Conservation (phyloP, 2,797 vertebrate species). For the Paguma larvata region DNA sequence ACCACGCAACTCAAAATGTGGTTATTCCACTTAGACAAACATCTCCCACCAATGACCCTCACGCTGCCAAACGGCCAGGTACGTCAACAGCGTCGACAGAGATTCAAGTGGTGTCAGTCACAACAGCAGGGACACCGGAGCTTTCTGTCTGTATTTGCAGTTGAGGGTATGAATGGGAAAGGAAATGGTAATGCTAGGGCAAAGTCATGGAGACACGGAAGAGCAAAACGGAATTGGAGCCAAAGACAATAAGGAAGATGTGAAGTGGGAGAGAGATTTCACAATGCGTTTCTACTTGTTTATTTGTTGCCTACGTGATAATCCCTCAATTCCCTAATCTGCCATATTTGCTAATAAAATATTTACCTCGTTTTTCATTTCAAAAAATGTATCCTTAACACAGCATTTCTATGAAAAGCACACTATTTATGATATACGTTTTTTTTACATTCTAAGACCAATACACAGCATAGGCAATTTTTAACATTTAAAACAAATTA, state of each 20-base stretch:
- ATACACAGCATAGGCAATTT: background rate
- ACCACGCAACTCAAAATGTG: background rate
- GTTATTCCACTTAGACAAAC: constrained; percentile 3
- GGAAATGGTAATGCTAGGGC: background rate
- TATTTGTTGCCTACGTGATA: background rate
- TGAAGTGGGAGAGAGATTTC: background rate
- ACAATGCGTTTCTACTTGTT: background rate
- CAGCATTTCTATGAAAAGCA: background rate
- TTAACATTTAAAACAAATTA: constrained; percentile 31
- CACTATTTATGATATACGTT: background rate
- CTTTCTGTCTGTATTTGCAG: background rate
- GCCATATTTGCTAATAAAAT: background rate
- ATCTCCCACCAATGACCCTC: background rate
- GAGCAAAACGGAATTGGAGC: background rate
- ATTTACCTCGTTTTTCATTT: background rate
- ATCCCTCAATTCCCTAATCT: background rate
- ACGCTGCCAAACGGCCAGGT: background rate
- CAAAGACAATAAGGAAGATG: background rate
- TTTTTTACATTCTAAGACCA: background rate
- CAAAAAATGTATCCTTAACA: background rate
- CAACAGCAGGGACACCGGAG: background rate
- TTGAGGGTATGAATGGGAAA: background rate
- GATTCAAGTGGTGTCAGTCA: constrained; percentile 63
- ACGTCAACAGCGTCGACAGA: background rate
- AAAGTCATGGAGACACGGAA: background rate